Conservation (phyloP, 2,888 invertebrate species). For the Ditula angustiorana region DNA sequence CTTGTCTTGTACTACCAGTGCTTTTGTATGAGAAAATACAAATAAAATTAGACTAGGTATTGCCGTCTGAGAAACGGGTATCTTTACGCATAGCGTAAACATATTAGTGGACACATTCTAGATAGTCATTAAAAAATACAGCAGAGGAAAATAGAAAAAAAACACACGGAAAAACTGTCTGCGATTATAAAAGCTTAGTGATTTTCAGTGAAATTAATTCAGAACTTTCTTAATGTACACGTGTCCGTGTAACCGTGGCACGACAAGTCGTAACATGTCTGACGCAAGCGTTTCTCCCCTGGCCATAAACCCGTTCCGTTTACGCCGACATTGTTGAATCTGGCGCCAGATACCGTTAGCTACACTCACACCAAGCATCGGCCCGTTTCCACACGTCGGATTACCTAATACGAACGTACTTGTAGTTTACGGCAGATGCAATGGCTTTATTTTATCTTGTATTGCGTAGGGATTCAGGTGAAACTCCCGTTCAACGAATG, state of each 20-base stretch:
- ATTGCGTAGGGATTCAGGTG: neutral
- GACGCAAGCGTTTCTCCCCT: neutral
- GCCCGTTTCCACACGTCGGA: neutral
- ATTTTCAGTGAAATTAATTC: neutral
- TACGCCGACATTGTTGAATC: constrained; percentile 12
- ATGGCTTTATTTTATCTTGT: constrained; percentile 8
- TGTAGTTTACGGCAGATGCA: constrained; percentile 1
- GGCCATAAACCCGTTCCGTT: constrained; percentile 11
- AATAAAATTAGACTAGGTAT: too few species aligned
- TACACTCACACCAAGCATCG: constrained; percentile 17
- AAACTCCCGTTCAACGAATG: neutral
- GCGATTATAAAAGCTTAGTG: too few species aligned
- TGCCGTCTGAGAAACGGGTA: too few species aligned
- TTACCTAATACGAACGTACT: constrained; percentile 7
- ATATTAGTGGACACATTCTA: too few species aligned
- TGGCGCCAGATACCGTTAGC: constrained; percentile 13
- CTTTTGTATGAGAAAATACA: too few species aligned
- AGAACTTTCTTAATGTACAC: neutral
- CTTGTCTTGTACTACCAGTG: too few species aligned
- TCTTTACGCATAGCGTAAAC: too few species aligned
- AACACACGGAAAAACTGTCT: too few species aligned
- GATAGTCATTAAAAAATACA: too few species aligned
- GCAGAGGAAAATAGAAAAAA: too few species aligned
- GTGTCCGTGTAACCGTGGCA: too few species aligned
- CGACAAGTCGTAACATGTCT: constrained; percentile 12